Evolutionary conservation across 2,888 invertebrate genomes (phyloP).

Genomic region (Caenorhabditis virilis): DNA sequence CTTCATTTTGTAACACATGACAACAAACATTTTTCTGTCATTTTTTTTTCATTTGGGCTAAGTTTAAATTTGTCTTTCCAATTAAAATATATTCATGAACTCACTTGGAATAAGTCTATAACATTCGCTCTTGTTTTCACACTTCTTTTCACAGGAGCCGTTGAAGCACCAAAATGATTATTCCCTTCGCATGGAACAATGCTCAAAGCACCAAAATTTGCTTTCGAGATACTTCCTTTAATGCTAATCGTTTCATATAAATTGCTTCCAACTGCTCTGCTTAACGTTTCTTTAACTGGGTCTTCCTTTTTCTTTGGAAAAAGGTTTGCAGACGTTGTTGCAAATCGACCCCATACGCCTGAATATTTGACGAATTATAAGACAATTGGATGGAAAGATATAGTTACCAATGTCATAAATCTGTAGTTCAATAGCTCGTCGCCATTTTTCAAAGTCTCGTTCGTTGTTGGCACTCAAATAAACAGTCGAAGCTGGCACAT

Average conservation of each 20-base stretch:
- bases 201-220: constrained; percentile 24
- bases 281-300: constrained; percentile 45
- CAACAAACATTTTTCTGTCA: background rate
- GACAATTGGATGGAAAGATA: background rate
- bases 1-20: background rate
- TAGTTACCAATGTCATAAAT: constrained; percentile 45
- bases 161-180: constrained; percentile 11
- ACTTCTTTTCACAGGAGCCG: constrained; percentile 44
- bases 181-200: constrained; percentile 33
- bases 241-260: constrained; percentile 53
- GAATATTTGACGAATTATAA: constrained; percentile 3
- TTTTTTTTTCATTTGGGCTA: no score
- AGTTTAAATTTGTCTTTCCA: background rate
- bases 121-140: constrained; percentile 45
- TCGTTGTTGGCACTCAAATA: constrained; percentile 36
- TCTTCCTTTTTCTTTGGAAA: constrained; percentile 42
- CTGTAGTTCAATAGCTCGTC: constrained; percentile 44
- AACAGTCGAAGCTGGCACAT: constrained; percentile 32
- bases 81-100: background rate
- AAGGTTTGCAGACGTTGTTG: constrained; percentile 38
- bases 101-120: constrained; percentile 47
- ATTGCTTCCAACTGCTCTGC: constrained; percentile 43
- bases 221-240: constrained; percentile 35
- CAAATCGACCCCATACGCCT: constrained; percentile 52
- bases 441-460: constrained; percentile 42